A percentile compares a stretch with the other conserved stretches of the same genome.
Evolutionary conservation across 1,140 invertebrate genomes (phyloP).

Genomic region (Drosophila ambigua): DNA sequence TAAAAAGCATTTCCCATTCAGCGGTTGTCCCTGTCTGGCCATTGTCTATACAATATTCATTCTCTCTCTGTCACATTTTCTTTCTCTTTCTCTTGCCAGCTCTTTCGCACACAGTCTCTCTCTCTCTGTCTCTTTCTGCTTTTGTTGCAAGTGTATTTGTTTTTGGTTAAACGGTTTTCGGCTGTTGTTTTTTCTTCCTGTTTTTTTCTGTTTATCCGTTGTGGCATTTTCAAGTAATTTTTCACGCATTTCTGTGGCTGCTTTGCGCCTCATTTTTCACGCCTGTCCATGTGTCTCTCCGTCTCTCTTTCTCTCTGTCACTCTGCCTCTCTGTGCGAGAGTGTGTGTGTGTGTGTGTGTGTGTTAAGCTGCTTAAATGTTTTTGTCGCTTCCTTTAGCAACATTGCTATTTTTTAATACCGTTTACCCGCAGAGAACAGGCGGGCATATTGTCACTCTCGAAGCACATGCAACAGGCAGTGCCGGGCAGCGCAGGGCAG

Average conservation of each 20-base stretch:
- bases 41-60: background rate
- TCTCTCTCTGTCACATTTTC: constrained; percentile 1
- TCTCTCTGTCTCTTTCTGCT: constrained; percentile 2
- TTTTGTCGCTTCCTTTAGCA: constrained; percentile 65
- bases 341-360: too few species aligned
- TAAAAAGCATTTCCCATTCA: constrained; percentile 56
- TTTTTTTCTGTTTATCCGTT: constrained; percentile 61
- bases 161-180: constrained; percentile 33
- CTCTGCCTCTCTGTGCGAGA: background rate
- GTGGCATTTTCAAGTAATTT: constrained; percentile 77
- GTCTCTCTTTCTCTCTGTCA: constrained; percentile 2
- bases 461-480: too few species aligned
- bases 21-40: background rate
- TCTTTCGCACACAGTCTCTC: background rate
- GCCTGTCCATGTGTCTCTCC: constrained; percentile 20
- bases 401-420: constrained; percentile 58
- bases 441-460: too few species aligned
- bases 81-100: constrained; percentile 10
- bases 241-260: constrained; percentile 80
- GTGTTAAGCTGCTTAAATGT: constrained; percentile 78
- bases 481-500: too few species aligned
- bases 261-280: constrained; percentile 80
- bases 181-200: constrained; percentile 29
- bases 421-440: too few species aligned
- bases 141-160: background rate